Base-by-base conservation (phyloP, 2,888 invertebrate genomes). In the Itoplectis maculator region DNA sequence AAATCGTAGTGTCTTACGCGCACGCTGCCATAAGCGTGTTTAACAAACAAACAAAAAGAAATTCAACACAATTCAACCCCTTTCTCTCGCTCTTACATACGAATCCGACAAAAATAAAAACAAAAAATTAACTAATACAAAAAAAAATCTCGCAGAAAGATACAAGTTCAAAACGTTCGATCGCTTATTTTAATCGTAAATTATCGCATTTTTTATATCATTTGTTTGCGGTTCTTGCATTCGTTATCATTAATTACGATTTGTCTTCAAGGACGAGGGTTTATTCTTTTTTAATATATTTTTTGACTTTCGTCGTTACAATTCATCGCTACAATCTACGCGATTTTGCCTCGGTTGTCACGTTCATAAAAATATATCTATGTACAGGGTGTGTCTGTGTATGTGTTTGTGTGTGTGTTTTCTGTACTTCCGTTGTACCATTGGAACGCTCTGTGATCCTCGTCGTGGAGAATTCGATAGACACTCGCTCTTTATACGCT, bases 331-430 rank as follows among this genome's bases (percentile, higher is more conserved):
- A 91, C 89, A 90, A 92, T 90, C 90, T 92, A 92, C 88, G 89
- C 89, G 88, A 37, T 40, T 61, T 90, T 90, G 89, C 88, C 89
- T 92, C 89, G 90, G 59, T 68, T 72, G 59, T 91, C 89, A 91
- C 91, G 91, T 91, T 92, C 91, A 92, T 92, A 92, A 92, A 92
- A 92, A 92, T 92, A 92, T 92, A 91, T 91, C 87, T 84, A 84
- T 84, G 69, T 84, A 84, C 81, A 79, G 70, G 15, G 78, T 84
- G 68, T 70, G 69, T 83, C 37, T 61, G 69, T 66, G 37, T 79
- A 59, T 56, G n/a, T 82, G 78, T 84, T 68, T 70, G 69, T 84
- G 45, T 63, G 70, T 66, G 37, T 80, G 68, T 59, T 61, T 9
- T 35, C 8, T 2, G 42, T 75, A 0, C 40, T 15, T 40, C 20